phyloP scores from a whole-genome alignment of 2,797 vertebrate genomes.

The Sebastes trivittatus region DNA sequence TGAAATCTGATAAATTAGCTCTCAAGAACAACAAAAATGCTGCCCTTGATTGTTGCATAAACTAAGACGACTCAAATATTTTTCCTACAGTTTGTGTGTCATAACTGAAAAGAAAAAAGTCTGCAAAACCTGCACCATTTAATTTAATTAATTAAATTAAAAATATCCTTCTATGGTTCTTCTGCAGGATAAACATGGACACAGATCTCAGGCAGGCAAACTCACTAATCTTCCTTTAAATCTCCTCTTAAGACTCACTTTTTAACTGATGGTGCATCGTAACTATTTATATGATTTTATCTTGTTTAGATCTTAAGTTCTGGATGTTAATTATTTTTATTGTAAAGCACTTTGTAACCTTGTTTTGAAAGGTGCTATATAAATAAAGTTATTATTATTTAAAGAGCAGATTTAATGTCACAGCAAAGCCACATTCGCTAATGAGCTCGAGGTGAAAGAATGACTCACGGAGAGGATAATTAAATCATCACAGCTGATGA shows the following conservation, averaged over 20 bases:
- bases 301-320: too few species aligned
- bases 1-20: not conserved
- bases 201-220: not conserved
- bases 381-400: not conserved
- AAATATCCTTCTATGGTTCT: not conserved
- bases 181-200: not conserved
- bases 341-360: too few species aligned
- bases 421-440: not conserved
- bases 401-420: not conserved
- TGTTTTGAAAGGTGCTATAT: too few species aligned
- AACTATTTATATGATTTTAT: too few species aligned
- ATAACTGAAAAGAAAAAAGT: not conserved
- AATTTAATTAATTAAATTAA: not conserved
- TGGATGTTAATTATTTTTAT: too few species aligned
- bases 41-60: not conserved
- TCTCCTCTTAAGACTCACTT: too few species aligned
- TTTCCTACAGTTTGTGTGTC: not conserved
- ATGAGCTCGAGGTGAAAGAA: not conserved
- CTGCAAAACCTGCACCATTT: not conserved
- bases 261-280: too few species aligned
- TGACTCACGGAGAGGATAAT: conserved; percentile 2
- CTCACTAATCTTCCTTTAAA: too few species aligned
- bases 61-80: not conserved
- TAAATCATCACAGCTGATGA: not conserved
- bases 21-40: not conserved